Base-by-base conservation (phyloP, 2,797 vertebrate species). In the Glyptemys insculpta region DNA sequence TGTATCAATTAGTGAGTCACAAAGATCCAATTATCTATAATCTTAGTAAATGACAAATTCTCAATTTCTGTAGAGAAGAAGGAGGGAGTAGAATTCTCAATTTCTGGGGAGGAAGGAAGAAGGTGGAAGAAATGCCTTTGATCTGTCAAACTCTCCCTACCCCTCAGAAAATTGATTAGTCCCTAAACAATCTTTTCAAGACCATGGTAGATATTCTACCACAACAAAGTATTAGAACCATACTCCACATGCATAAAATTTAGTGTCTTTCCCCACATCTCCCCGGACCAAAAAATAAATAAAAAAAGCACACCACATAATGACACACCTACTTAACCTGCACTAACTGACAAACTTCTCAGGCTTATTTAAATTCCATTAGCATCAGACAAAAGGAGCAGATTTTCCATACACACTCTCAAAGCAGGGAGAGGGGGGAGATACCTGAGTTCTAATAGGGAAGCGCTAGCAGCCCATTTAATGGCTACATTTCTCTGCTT, bases 101-200 rank as follows among this genome's bases (percentile, higher is more conserved):
- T 41, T 41, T 41, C 68, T 72, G n/a, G 68, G 9, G 5, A 23
- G 65, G 19, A 72, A 23, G n/a, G 19, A 72, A 41, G 37, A 72
- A 72, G 65, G n/a, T 72, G 62, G 68, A 78, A 89, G 54, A 91
- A 72, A 86, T n/a, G 34, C 25, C 83, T 52, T 56, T 62, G 9
- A 49, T 86, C 47, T 53, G 62, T 6, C 49, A 87, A 74, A 86
- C 19, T 18, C 16, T 52, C 37, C 47, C 57, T 49, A 85, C 41
- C 12, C 25, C 78, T 47, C n/a, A 7, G 16, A 0, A 1, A 59
- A 27, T 15, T 47, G 72, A 76, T 76, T 47, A 78, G 27, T 62
- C 50, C 37, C 82, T 11, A 27, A n/a, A 7, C 41, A 87, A 52
- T 47, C 0, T 1, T 25, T 84, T 89, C 27, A 19, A 41, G 19